Conservation (phyloP, 2,797 vertebrate species). For the Tauraco hartlaubi region DNA sequence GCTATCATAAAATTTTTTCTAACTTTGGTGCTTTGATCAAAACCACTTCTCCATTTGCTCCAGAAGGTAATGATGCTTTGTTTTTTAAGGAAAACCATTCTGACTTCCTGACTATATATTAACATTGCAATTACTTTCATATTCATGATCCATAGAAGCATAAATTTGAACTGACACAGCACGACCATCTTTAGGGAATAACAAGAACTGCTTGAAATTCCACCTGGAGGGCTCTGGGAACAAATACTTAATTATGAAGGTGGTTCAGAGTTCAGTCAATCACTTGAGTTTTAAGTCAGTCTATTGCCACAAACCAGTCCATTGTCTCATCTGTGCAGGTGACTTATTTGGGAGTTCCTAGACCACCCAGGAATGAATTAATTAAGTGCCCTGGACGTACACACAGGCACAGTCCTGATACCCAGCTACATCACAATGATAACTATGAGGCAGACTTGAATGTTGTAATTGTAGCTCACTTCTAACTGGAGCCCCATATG, state of each 20-base stretch:
- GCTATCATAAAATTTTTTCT: background rate
- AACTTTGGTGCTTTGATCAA: background rate
- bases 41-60: background rate
- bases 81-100: background rate
- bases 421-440: background rate
- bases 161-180: background rate
- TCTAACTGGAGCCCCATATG: background rate
- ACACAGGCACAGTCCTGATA: background rate
- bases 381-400: background rate
- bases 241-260: background rate
- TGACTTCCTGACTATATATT: background rate
- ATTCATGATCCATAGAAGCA: background rate
- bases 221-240: background rate
- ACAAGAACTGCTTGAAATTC: background rate
- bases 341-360: background rate
- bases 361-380: background rate
- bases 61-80: background rate
- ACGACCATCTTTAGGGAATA: background rate
- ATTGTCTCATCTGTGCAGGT: background rate
- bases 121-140: background rate
- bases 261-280: background rate
- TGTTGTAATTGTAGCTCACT: background rate
- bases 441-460: background rate
- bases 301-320: background rate
- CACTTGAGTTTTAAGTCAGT: background rate